Percentiles rank a stretch among this genome's conserved stretches.
Evolutionary conservation across 1,140 invertebrate genomes (phyloP).

Genomic region (Drosophila rufa): DNA sequence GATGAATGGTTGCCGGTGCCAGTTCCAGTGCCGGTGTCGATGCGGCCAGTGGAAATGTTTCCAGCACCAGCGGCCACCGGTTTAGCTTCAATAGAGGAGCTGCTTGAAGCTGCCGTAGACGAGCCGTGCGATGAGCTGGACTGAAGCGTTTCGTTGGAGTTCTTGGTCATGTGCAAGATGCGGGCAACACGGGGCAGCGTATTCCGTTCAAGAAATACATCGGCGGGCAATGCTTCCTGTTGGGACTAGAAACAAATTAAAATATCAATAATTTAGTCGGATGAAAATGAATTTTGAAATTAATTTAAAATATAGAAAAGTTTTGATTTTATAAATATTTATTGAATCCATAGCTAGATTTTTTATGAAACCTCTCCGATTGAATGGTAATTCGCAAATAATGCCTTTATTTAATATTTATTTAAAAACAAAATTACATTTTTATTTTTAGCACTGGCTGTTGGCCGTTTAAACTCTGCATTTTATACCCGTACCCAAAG

Average conservation of each 20-base stretch:
- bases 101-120: constrained; percentile 74
- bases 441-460: too few relatives aligned
- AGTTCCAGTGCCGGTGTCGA: constrained; percentile 20
- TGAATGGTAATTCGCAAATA: too few relatives aligned
- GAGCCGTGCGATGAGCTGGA: constrained; percentile 84
- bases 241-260: constrained; percentile 32
- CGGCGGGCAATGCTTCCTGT: constrained; percentile 76
- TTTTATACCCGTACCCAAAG: too few relatives aligned
- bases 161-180: constrained; percentile 77
- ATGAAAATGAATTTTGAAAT: background rate
- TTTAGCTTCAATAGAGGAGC: constrained; percentile 64
- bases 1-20: constrained; percentile 63
- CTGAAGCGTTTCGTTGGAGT: constrained; percentile 79
- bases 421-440: too few relatives aligned
- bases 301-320: too few relatives aligned
- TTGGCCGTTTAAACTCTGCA: too few relatives aligned
- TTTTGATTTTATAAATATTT: too few relatives aligned
- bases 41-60: constrained; percentile 27
- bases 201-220: constrained; percentile 87
- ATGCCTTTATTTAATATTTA: too few relatives aligned
- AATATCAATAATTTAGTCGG: background rate
- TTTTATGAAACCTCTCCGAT: too few relatives aligned
- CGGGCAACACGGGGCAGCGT: constrained; percentile 87
- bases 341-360: too few relatives aligned
- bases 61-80: constrained; percentile 11